These are phyloP conservation scores for Pampus argenteus DNA, from an alignment of 2,797 vertebrate genomes.

Conservation along the genomic window DNA sequence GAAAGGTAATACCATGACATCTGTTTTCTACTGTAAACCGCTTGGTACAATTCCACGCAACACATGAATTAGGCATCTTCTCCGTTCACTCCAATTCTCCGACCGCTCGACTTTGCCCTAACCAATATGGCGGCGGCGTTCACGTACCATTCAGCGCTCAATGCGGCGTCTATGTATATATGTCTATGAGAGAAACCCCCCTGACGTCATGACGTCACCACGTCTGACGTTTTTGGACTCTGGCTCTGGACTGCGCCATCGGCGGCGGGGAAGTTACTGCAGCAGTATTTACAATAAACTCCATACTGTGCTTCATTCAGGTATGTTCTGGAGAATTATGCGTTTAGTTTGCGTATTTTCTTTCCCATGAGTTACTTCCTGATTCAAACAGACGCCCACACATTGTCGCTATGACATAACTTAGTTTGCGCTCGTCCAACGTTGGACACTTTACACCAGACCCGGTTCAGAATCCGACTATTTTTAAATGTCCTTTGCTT, in stretches of 20 bases:
- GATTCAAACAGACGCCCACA: not conserved
- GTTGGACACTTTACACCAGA: not conserved
- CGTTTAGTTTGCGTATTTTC: not conserved
- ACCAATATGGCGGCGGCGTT: too few relatives aligned
- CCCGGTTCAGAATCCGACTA: not conserved
- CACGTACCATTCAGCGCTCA: too few relatives aligned
- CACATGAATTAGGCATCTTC: too few relatives aligned
- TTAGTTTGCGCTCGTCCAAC: constrained; percentile 22
- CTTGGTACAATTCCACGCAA: too few relatives aligned
- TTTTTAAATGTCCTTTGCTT: fast-evolving
- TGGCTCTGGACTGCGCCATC: not conserved
- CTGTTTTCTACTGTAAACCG: too few relatives aligned
- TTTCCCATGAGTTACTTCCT: fast-evolving
- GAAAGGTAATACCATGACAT: too few relatives aligned
- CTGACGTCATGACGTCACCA: constrained; percentile 58
- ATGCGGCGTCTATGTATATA: too few relatives aligned
- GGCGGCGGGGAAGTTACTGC: constrained; percentile 20
- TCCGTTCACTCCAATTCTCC: too few relatives aligned
- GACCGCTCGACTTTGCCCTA: too few relatives aligned
- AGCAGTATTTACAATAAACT: too few relatives aligned
- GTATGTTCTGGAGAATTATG: not conserved
- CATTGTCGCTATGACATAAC: constrained; percentile 7
- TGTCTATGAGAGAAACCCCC: too few relatives aligned
- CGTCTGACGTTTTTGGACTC: constrained; percentile 37
- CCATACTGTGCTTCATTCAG: not conserved